These are phyloP conservation scores for Pantherophis vulpinus DNA, from an alignment of 2,797 vertebrate genomes.

Conservation along the genomic window DNA sequence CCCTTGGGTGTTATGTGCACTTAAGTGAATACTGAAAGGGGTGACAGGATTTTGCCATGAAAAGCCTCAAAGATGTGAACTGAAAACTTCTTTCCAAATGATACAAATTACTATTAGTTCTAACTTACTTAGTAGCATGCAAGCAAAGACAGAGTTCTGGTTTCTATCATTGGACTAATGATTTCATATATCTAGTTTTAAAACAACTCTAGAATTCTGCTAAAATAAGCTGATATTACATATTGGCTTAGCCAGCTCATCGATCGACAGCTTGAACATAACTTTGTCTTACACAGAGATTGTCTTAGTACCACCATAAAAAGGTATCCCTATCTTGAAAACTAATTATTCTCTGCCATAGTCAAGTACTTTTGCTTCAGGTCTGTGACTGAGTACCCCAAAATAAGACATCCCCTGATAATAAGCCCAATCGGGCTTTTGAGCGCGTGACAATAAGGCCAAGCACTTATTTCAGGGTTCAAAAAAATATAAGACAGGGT, in stretches of 20 bases:
- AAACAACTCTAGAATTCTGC: not conserved
- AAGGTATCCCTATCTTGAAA: not conserved
- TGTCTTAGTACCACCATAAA: not conserved
- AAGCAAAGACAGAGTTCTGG: not conserved
- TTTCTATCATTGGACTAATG: not conserved
- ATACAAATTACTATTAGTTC: not conserved
- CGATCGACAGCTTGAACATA: not conserved
- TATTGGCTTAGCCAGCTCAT: not conserved
- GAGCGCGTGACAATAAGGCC: no score
- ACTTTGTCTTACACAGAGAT: not conserved
- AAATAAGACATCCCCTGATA: no score
- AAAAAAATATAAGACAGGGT: no score
- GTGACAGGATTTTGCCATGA: not conserved
- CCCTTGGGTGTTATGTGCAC: not conserved
- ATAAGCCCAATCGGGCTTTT: no score
- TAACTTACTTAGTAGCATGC: not conserved
- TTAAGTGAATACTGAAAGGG: not conserved
- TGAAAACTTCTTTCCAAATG: not conserved
- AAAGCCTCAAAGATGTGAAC: not conserved
- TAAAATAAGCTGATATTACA: not conserved
- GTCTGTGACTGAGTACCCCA: not conserved
- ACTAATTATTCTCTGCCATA: not conserved
- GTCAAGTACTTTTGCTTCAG: not conserved
- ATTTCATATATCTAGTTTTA: not conserved
- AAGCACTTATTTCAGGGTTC: no score